These are phyloP conservation scores for Darevskia mixta DNA, from an alignment of 2,797 vertebrate species.

Conservation along the genomic window DNA sequence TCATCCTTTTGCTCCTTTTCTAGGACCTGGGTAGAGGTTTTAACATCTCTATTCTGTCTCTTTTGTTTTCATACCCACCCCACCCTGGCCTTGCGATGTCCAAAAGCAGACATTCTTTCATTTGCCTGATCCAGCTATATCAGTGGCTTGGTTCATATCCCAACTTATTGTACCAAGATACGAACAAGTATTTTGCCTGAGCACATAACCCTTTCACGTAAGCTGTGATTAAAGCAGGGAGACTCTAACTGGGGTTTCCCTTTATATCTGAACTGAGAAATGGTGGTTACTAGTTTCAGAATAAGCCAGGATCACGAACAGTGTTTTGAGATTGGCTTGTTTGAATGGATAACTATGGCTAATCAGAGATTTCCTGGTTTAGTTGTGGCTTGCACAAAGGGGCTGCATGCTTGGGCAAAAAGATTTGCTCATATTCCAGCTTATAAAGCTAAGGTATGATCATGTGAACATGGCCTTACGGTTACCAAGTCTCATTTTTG, in stretches of 20 bases:
- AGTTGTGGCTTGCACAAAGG: background rate
- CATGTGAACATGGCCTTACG: slow-evolving; percentile 59
- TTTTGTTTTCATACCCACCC: slow-evolving; percentile 31
- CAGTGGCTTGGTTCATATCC: slow-evolving; percentile 1
- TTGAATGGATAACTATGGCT: background rate
- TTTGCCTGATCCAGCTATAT: slow-evolving; percentile 73
- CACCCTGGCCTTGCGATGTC: slow-evolving; percentile 32
- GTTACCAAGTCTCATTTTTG: slow-evolving; percentile 70
- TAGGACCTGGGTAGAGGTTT: slow-evolving; percentile 56
- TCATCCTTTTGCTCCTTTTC: slow-evolving; percentile 48
- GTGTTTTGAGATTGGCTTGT: background rate
- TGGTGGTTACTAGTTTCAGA: background rate
- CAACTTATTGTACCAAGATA: background rate
- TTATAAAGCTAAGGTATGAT: background rate
- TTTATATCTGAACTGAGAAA: background rate
- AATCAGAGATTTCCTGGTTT: background rate
- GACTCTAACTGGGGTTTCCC: background rate
- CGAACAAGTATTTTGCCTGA: background rate
- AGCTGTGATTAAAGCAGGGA: background rate
- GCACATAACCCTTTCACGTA: background rate
- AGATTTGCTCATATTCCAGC: background rate
- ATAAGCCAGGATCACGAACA: background rate
- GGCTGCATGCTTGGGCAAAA: background rate
- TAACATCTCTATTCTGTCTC: slow-evolving; percentile 58
- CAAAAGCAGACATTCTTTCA: slow-evolving; percentile 47